phyloP scores from a whole-genome alignment of 2,888 invertebrate species.

The Lumbricus terrestris region DNA sequence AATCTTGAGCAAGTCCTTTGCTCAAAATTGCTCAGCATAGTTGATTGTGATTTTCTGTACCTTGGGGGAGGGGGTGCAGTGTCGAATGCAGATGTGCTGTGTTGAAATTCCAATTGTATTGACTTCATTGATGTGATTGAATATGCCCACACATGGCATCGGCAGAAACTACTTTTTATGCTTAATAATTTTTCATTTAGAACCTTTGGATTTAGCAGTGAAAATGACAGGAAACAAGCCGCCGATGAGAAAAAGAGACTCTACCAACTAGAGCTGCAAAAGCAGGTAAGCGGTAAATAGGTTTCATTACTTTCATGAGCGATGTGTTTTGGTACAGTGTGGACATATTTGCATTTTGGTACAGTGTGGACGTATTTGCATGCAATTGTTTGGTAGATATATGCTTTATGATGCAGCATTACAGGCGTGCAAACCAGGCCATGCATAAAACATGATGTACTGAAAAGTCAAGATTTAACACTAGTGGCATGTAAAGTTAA shows the following conservation, averaged over 20 bases:
- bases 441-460: no score
- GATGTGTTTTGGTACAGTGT: not conserved
- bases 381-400: no score
- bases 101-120: not conserved
- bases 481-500: no score
- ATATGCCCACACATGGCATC: not conserved
- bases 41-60: no score
- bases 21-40: no score
- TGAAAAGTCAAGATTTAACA: no score
- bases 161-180: not conserved
- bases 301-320: not conserved
- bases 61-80: no score
- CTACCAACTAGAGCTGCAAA: constrained; percentile 51
- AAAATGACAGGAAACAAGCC: not conserved
- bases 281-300: constrained; percentile 44
- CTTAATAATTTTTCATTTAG: not conserved
- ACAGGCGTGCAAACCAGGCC: no score
- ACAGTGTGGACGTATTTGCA: no score
- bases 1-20: no score
- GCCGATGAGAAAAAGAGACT: constrained; percentile 31
- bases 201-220: not conserved
- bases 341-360: not conserved
- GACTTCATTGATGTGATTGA: not conserved
- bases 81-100: no score
- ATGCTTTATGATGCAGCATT: no score